Percentiles rank a stretch among this genome's conserved stretches.
phyloP scores from a whole-genome alignment of 2,113 vertebrate species.

The Aegypius monachus region DNA sequence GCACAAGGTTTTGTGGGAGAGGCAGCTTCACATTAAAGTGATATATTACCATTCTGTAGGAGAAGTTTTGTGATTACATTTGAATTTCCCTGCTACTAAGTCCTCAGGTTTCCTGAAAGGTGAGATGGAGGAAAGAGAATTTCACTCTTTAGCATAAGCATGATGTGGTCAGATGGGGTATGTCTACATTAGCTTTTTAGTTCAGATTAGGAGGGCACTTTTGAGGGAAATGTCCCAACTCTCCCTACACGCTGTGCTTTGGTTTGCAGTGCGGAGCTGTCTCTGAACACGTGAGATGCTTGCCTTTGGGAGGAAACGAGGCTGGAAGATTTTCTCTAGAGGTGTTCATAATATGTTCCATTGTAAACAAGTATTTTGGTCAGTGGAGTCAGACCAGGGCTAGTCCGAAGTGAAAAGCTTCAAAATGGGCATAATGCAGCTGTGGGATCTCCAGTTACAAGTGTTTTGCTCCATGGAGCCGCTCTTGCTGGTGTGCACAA shows the following conservation, averaged over 20 bases:
- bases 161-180: background rate
- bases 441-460: background rate
- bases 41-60: background rate
- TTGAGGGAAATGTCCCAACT: background rate
- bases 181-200: background rate
- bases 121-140: background rate
- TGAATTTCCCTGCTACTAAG: background rate
- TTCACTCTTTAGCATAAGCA: background rate
- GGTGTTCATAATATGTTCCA: background rate
- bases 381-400: background rate
- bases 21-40: background rate
- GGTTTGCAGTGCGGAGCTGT: background rate
- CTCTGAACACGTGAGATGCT: background rate
- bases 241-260: rapidly evolving
- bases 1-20: background rate
- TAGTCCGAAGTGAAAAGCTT: background rate
- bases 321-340: background rate
- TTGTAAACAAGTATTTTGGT: background rate
- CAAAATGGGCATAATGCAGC: background rate
- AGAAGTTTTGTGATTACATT: background rate
- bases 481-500: background rate
- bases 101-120: background rate
- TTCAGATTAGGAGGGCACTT: background rate
- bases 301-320: background rate
- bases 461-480: background rate